These are phyloP conservation scores for Eulemur albifrons DNA, from an alignment of 2,797 vertebrate species.

Conservation along the genomic window DNA sequence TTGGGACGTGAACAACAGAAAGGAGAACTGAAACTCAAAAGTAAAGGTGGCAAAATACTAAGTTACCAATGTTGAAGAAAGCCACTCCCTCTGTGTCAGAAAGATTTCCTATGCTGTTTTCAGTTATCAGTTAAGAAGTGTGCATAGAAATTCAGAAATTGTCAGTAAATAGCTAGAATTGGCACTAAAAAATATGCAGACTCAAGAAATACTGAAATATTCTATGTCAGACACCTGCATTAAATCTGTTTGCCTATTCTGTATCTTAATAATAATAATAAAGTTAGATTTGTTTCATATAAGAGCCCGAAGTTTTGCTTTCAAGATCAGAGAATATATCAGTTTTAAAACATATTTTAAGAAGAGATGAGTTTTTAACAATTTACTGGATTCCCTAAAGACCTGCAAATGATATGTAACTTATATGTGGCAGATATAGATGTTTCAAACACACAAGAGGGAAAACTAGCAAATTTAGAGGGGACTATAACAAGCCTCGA, in stretches of 20 bases:
- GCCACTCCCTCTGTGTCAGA: background rate
- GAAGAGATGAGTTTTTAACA: constrained; percentile 40
- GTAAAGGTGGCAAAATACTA: background rate
- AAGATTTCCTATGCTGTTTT: background rate
- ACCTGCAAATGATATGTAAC: constrained; percentile 29
- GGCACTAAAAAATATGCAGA: background rate
- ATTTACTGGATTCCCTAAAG: background rate
- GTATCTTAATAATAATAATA: background rate
- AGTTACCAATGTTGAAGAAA: background rate
- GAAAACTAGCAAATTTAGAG: background rate
- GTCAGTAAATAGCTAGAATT: background rate
- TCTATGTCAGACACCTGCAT: background rate
- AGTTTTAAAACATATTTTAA: constrained; percentile 34
- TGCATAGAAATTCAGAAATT: background rate
- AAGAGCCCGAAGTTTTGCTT: background rate
- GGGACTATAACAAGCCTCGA: background rate
- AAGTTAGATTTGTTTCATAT: background rate
- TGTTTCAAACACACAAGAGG: background rate
- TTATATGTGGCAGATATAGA: background rate
- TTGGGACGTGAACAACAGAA: background rate
- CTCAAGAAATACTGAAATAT: background rate
- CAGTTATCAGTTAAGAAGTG: background rate
- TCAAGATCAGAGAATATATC: background rate
- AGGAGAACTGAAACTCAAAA: background rate
- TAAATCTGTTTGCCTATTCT: background rate